Conservation (phyloP, 2,888 invertebrate genomes). For the Itoplectis maculator region DNA sequence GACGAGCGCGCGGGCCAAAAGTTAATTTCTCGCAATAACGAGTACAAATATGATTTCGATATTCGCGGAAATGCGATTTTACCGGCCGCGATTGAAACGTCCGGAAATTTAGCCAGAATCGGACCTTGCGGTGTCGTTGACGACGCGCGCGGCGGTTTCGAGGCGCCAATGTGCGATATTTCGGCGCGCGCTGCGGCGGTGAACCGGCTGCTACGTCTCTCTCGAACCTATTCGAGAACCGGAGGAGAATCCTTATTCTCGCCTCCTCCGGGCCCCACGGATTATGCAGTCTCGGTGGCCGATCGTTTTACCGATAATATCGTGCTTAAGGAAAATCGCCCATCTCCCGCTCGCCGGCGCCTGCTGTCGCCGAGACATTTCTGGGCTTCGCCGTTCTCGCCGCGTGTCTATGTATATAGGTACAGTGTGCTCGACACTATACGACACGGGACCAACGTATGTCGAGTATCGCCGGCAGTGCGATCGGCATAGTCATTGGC, state of each 20-base stretch:
- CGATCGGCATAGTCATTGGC: too few species aligned
- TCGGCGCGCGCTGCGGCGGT: neutral
- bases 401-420: conserved; percentile 7
- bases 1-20: neutral
- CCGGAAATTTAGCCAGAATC: neutral
- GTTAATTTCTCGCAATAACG: conserved; percentile 18
- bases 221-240: neutral
- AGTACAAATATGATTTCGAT: conserved; percentile 26
- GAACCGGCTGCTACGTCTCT: conserved; percentile 24
- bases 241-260: neutral
- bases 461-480: neutral
- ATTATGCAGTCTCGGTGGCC: conserved; percentile 48
- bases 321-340: conserved; percentile 57
- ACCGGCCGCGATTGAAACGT: neutral
- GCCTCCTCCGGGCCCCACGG: neutral
- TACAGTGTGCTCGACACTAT: conserved; percentile 1
- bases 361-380: conserved; percentile 57
- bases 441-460: neutral
- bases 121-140: too few species aligned
- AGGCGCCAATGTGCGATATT: neutral
- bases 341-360: conserved; percentile 57
- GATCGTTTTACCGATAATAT: conserved; percentile 62
- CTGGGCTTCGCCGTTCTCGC: conserved; percentile 31
- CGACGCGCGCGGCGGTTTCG: neutral
- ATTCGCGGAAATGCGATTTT: conserved; percentile 1